Evolutionary conservation across 2,888 invertebrate genomes (phyloP), one percentile per base, ranked within the genome.

Genomic region (Mesodorylaimus sp.): DNA sequence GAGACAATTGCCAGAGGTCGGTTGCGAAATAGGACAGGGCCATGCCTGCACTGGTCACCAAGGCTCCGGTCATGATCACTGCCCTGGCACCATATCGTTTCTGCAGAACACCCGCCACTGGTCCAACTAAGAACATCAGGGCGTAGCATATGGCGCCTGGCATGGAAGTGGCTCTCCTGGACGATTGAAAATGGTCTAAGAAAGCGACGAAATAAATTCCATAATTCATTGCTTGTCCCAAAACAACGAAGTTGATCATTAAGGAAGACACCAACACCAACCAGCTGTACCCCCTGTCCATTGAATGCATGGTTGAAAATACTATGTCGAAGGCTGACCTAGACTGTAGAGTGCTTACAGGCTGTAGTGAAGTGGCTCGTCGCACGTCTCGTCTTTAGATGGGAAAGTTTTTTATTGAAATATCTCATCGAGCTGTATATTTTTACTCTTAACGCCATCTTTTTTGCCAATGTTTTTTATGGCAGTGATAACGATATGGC

Each of bases 71-170:
- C 27, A 68, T 63, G 10, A 64, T 61, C 42, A 63, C 60, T 25
- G 53, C 55, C 1, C 68, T 56, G 52, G 68, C 68, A 36, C 68
- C 68, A 58, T 60, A 67, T 45, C 61, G 62, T 43, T 65, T 65
- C 10, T 62, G 62, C 2, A 67, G 56, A 5, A 63, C 61, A 52
- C 67, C 62, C 5, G 66, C 61, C 5, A 69, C 50, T 7, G 68
- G 68, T n/a, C 66, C 69, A 27, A 61, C 60, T n/a, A n/a, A n/a
- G n/a, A n/a, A n/a, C n/a, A n/a, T n/a, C n/a, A n/a, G n/a, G n/a
- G n/a, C n/a, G n/a, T n/a, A n/a, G n/a, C n/a, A n/a, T n/a, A n/a
- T n/a, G n/a, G n/a, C n/a, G n/a, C n/a, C n/a, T n/a, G n/a, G n/a
- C n/a, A n/a, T n/a, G n/a, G n/a, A n/a, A n/a, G n/a, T n/a, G 41